Conservation (phyloP, 2,888 invertebrate genomes). For the Hyles lineata region DNA sequence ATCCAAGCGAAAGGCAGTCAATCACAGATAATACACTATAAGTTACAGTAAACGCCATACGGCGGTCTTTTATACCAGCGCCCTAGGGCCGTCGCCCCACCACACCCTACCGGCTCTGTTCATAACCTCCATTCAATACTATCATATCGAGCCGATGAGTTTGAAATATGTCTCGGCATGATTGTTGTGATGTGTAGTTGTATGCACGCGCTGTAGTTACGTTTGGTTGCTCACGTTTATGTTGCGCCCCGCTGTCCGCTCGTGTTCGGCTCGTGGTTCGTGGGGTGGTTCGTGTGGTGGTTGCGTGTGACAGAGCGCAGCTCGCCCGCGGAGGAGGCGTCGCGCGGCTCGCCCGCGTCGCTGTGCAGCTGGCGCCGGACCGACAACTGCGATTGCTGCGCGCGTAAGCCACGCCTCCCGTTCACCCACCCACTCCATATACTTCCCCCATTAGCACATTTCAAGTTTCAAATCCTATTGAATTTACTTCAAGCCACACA, state of each 20-base stretch:
- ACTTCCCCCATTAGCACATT: neutral
- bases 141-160: no score
- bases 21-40: no score
- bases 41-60: no score
- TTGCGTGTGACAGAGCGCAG: conserved; percentile 24
- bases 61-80: no score
- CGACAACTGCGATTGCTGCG: conserved; percentile 54
- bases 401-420: conserved; percentile 40
- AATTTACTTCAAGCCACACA: neutral
- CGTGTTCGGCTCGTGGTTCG: conserved; percentile 26
- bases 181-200: conserved; percentile 21
- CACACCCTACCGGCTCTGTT: no score
- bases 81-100: no score
- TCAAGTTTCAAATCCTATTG: neutral
- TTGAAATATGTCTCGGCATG: neutral
- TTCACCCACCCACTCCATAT: neutral
- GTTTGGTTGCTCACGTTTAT: conserved; percentile 24
- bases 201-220: conserved; percentile 13
- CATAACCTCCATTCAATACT: neutral
- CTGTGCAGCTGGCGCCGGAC: conserved; percentile 45
- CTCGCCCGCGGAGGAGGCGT: conserved; percentile 48
- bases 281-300: conserved; percentile 7
- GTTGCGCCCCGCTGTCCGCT: conserved; percentile 15
- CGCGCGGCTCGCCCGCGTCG: conserved; percentile 59
- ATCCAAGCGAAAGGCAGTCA: no score